Conservation (phyloP, 2,888 invertebrate genomes). For the Alloscopus bannaensis region DNA sequence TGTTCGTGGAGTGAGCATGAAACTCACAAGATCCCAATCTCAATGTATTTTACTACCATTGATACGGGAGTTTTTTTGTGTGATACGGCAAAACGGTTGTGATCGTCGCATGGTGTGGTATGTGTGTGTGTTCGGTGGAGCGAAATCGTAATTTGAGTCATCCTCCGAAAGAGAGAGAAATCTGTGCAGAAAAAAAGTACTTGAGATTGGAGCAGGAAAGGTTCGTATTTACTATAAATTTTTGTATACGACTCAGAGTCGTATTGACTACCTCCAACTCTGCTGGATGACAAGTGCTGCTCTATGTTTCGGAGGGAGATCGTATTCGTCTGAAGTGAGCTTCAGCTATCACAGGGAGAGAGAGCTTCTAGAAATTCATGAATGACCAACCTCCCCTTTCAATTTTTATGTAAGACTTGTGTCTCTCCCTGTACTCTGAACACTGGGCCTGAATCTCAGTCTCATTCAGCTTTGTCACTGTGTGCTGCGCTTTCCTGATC, state of each 20-base stretch:
- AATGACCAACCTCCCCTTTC: slow-evolving; percentile 58
- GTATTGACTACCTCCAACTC: slow-evolving; percentile 54
- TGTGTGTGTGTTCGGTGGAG: slow-evolving; percentile 28
- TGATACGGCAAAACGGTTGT: slow-evolving; percentile 12
- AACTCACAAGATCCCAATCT: background rate
- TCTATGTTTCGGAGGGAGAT: background rate
- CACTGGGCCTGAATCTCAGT: slow-evolving; percentile 40
- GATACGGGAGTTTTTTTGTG: too few relatives aligned
- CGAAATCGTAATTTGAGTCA: slow-evolving; percentile 57
- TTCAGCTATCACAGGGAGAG: background rate
- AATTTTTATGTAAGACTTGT: slow-evolving; percentile 8
- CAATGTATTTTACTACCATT: background rate
- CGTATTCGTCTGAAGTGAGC: too few relatives aligned
- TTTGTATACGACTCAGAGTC: background rate
- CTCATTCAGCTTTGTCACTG: slow-evolving; percentile 26
- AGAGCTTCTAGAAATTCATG: slow-evolving; percentile 52
- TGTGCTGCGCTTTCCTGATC: slow-evolving; percentile 44
- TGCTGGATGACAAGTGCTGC: slow-evolving; percentile 58
- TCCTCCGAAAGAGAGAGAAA: slow-evolving; percentile 16
- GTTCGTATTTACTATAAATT: background rate
- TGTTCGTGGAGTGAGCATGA: slow-evolving; percentile 32
- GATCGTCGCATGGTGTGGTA: slow-evolving; percentile 45
- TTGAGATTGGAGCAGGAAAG: slow-evolving; percentile 15
- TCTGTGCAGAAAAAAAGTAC: slow-evolving; percentile 12
- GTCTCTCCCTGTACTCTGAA: too few relatives aligned